These are phyloP conservation scores for Cynocephalus volans DNA, from an alignment of 2,113 vertebrate genomes.

Conservation along the genomic window DNA sequence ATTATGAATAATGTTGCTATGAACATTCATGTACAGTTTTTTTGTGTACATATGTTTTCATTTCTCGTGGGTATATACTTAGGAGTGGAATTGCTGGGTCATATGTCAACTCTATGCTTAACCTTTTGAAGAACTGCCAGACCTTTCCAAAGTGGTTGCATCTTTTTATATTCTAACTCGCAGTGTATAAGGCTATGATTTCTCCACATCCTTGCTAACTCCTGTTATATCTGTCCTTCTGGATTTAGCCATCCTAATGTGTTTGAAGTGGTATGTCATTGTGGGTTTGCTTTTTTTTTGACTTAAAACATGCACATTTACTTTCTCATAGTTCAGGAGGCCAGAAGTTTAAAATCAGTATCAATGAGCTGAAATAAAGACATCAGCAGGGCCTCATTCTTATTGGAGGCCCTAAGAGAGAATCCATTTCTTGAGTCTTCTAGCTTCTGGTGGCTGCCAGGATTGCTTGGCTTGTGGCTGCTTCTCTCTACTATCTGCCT, in stretches of 20 bases:
- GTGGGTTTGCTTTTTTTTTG: no score
- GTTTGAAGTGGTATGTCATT: neutral
- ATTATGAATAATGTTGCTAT: neutral
- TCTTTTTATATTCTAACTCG: neutral
- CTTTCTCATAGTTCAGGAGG: no score
- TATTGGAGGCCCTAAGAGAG: no score
- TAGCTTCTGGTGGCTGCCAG: no score
- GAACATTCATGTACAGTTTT: neutral
- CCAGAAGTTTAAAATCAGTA: no score
- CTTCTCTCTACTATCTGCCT: no score
- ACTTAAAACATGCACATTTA: no score
- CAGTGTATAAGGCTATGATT: neutral
- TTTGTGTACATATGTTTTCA: neutral
- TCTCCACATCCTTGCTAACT: neutral
- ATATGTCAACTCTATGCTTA: neutral
- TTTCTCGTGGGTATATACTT: neutral
- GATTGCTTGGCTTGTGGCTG: no score
- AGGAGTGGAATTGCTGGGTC: neutral
- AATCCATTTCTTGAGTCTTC: no score
- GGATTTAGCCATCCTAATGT: neutral
- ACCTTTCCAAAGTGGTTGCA: neutral
- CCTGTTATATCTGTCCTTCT: neutral
- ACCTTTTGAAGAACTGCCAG: neutral
- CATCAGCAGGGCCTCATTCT: no score
- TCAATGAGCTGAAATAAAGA: no score